Percentiles rank a stretch among this genome's conserved stretches.
These are phyloP conservation scores for Axea sp. DNA, from an alignment of 2,888 invertebrate species.

Conservation along the genomic window DNA sequence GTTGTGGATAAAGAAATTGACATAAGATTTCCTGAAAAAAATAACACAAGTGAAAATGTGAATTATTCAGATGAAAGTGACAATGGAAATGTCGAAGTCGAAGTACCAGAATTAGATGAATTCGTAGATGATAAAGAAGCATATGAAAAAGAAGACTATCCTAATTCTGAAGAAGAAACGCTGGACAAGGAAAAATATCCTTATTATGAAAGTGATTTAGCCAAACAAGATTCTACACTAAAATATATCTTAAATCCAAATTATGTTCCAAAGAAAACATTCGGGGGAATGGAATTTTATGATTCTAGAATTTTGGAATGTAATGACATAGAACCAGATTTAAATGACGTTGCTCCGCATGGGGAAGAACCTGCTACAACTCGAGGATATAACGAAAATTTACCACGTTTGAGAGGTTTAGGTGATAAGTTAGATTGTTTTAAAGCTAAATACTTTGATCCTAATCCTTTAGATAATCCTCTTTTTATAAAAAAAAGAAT, in stretches of 20 bases:
- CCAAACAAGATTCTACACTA: slow-evolving; percentile 83
- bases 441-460: slow-evolving; percentile 85
- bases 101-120: slow-evolving; percentile 70
- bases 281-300: slow-evolving; percentile 86
- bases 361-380: slow-evolving; percentile 71
- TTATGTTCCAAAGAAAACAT: slow-evolving; percentile 83
- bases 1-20: slow-evolving; percentile 72
- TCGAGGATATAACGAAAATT: slow-evolving; percentile 66
- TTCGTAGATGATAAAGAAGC: slow-evolving; percentile 60
- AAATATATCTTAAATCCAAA: slow-evolving; percentile 84
- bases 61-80: slow-evolving; percentile 67
- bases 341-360: slow-evolving; percentile 72
- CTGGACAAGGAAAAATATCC: slow-evolving; percentile 82
- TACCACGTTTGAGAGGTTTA: slow-evolving; percentile 82
- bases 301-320: slow-evolving; percentile 81
- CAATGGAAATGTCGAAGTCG: slow-evolving; percentile 70
- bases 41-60: slow-evolving; percentile 72
- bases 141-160: slow-evolving; percentile 20
- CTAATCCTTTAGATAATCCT: slow-evolving; percentile 87
- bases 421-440: slow-evolving; percentile 88
- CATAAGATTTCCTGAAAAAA: slow-evolving; percentile 63
- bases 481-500: slow-evolving; percentile 81
- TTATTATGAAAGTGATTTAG: slow-evolving; percentile 81
- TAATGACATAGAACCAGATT: slow-evolving; percentile 74
- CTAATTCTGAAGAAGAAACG: slow-evolving; percentile 32